phyloP scores from a whole-genome alignment of 2,113 vertebrate genomes.

The Tretioscincus oriximinensis region DNA sequence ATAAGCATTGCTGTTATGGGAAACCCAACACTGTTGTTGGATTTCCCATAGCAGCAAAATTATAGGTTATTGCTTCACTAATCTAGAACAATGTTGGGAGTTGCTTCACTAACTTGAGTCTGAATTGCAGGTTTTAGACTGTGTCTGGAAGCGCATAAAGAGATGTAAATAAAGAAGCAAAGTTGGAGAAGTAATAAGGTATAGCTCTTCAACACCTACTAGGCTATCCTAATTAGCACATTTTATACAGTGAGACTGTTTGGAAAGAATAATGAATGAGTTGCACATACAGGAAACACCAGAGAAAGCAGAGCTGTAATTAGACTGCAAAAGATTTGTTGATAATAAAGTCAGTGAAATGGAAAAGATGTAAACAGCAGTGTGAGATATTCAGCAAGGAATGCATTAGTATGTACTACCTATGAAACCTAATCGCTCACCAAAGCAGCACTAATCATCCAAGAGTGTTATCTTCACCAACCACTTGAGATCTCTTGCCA shows the following conservation, averaged over 20 bases:
- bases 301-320: conserved; percentile 28
- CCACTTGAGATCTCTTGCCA: conserved; percentile 21
- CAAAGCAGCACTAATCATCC: conserved; percentile 9
- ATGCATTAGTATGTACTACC: background rate
- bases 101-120: no score
- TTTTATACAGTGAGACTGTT: conserved; percentile 16
- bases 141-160: no score
- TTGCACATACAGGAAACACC: conserved; percentile 25
- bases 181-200: background rate
- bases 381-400: conserved; percentile 39
- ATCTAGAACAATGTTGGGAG: no score
- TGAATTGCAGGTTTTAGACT: no score
- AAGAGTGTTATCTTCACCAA: conserved; percentile 19
- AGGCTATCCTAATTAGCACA: conserved; percentile 16
- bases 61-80: no score
- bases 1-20: no score
- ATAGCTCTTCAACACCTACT: conserved; percentile 2
- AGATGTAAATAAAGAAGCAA: background rate
- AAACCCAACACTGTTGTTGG: no score
- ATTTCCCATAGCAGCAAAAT: no score
- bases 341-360: conserved; percentile 52
- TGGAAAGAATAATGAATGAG: conserved; percentile 29
- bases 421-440: conserved; percentile 15
- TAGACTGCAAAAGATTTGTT: conserved; percentile 43
- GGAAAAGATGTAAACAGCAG: conserved; percentile 40